phyloP scores from a whole-genome alignment of 2,888 invertebrate species.

The Microctonus aethiopoides region DNA sequence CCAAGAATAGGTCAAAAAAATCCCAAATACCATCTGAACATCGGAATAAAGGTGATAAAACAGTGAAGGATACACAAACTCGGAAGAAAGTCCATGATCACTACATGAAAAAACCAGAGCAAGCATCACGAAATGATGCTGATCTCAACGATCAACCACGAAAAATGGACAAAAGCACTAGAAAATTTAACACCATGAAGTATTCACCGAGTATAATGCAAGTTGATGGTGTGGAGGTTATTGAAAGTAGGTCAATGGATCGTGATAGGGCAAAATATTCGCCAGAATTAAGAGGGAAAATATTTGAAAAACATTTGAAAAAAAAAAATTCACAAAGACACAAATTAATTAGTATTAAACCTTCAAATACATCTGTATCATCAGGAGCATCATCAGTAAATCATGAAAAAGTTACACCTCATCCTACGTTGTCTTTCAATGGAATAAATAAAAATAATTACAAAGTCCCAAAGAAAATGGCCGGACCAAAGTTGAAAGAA shows the following conservation, averaged over 20 bases:
- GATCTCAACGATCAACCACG: constrained; percentile 21
- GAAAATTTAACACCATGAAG: constrained; percentile 30
- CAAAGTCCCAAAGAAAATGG: neutral
- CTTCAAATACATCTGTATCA: neutral
- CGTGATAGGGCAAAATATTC: constrained; percentile 9
- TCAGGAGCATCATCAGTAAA: neutral
- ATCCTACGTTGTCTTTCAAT: neutral
- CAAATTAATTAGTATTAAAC: neutral
- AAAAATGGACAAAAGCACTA: constrained; percentile 32
- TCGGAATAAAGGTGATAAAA: neutral
- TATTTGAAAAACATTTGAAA: neutral
- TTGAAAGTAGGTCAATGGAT: constrained; percentile 38
- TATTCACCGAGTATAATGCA: constrained; percentile 31
- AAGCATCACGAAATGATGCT: neutral
- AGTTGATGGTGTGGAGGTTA: constrained; percentile 42
- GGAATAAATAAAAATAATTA: neutral
- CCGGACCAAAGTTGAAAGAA: neutral
- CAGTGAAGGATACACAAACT: neutral
- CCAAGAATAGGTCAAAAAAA: neutral
- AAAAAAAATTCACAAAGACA: neutral
- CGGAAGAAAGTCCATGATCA: neutral
- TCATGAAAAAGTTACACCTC: neutral
- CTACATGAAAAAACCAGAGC: neutral
- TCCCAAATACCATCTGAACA: neutral
- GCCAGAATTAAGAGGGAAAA: neutral